Evolutionary conservation across 2,797 vertebrate species (phyloP), one percentile per base, ranked within the genome.

Genomic region (Coregonus sp.): DNA sequence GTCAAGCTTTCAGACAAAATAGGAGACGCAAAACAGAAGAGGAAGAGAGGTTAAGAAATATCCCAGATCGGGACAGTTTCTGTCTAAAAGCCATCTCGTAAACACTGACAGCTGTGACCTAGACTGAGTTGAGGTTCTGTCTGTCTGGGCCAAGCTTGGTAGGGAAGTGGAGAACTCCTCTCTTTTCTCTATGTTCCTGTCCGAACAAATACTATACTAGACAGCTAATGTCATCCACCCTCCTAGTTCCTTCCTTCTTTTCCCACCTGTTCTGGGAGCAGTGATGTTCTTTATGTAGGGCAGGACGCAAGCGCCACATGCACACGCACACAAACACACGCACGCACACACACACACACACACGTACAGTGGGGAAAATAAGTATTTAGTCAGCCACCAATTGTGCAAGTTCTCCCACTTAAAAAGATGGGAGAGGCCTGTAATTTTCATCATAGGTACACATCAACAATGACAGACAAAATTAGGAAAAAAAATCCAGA

Each of bases 31-130:
- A 7, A 18, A 33, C 5, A 52, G 50, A 31, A 16, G 47, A 31
- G 20, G 5, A 52, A 72, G 47, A 29, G 70, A 29, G 50, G 12
- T 52, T 1, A 72, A 15, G 25, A 5, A 52, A 72, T 29, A 29
- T 31, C 25, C 37, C 18, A 70, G 37, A 70, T 70, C n/a, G 16
- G 9, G 69, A 50, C 40, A 2, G 18, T 47, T 70, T 70, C 40
- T 47, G 40, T 47, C 40, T 12, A 47, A 47, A 47, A 47, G 40
- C 40, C 40, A 72, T 52, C 20, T 72, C 20, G 25, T 52, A 72
- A 72, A 25, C 69, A 74, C 51, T 75, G 63, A 79, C 70, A 77
- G 74, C 31, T 72, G 74, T 79, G 81, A 15, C 75, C 37, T 72
- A 74, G 51, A 78, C 50, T 47, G n/a, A 25, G 69, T 20, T 20